phyloP scores from a whole-genome alignment of 2,113 vertebrate genomes.

The western clawed frog (Xenopus tropicalis) region UCB_Xtro_10.0 CM004446.2:125031501-125032000 shows the following conservation, averaged over 20 bases:
- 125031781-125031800: not conserved
- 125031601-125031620: not conserved
- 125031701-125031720: not conserved
- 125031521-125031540: no score
- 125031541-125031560: no score
- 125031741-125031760: not conserved
- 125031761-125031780: not conserved
- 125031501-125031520: no score
- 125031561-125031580: not conserved
- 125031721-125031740: not conserved
- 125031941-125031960: no score
- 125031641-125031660: not conserved
- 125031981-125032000: no score
- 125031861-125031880: not conserved
- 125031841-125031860: slow-evolving; percentile 1
- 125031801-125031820: not conserved
- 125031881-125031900: not conserved
- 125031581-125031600: not conserved
- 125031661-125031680: not conserved
- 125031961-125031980: no score
- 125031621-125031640: not conserved
- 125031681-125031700: not conserved
- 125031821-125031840: not conserved
- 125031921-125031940: not conserved
- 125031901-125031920: not conserved